Conservation (phyloP, 64 coral and sea anemone genomes). For the Montipora capricornis region DNA sequence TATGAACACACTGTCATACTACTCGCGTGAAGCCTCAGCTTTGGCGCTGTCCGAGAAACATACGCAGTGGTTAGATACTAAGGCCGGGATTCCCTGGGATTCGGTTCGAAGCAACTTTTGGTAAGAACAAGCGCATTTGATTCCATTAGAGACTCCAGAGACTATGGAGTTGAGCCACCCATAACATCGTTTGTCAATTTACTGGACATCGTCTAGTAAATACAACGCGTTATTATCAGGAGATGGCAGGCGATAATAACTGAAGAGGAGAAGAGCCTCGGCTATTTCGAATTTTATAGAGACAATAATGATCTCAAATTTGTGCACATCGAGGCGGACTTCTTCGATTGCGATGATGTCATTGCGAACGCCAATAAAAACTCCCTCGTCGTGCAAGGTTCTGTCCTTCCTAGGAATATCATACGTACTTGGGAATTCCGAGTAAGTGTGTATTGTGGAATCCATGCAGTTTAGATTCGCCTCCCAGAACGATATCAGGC, state of each 20-base stretch:
- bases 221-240: slow-evolving; percentile 34
- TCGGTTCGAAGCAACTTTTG: background rate
- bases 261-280: slow-evolving; percentile 42
- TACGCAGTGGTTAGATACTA: background rate
- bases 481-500: slow-evolving; percentile 37
- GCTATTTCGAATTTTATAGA: slow-evolving; percentile 17
- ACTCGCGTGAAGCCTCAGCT: background rate
- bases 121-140: background rate
- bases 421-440: slow-evolving; percentile 28
- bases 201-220: slow-evolving; percentile 49
- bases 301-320: slow-evolving; percentile 54
- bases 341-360: slow-evolving; percentile 47
- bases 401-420: slow-evolving; percentile 51
- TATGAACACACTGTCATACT: background rate
- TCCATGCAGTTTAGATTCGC: slow-evolving; percentile 46
- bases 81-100: background rate
- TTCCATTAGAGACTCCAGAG: background rate
- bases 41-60: background rate
- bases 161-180: background rate
- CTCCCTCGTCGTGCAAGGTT: slow-evolving; percentile 42
- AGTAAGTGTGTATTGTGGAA: slow-evolving; percentile 55
- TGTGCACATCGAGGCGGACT: slow-evolving; percentile 39
- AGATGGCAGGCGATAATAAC: slow-evolving; percentile 62
- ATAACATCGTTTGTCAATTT: background rate
- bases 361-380: slow-evolving; percentile 57